These are phyloP conservation scores for Heterocephalus glaber DNA, from an alignment of 2,113 vertebrate genomes.

Conservation along the genomic window DNA sequence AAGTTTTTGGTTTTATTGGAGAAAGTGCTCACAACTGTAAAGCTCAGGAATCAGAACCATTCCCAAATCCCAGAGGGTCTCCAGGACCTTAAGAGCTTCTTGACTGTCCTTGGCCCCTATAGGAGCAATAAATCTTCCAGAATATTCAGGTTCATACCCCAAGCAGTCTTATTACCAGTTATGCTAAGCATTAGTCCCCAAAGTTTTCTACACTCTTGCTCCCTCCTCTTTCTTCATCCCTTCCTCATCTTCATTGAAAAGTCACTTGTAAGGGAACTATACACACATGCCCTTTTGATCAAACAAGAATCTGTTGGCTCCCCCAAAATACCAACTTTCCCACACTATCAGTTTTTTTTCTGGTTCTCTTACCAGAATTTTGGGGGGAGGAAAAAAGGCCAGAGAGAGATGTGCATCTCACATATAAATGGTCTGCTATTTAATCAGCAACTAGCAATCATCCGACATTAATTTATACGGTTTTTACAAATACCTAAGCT, in stretches of 20 bases:
- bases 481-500: slow-evolving; percentile 92
- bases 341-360: slow-evolving; percentile 63
- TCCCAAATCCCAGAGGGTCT: background rate
- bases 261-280: background rate
- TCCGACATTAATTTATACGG: slow-evolving; percentile 88
- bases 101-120: background rate
- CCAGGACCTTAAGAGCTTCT: background rate
- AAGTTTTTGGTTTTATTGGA: slow-evolving; percentile 64
- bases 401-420: slow-evolving; percentile 49
- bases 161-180: background rate
- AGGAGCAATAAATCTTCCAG: slow-evolving; percentile 46
- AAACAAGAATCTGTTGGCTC: slow-evolving; percentile 65
- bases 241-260: slow-evolving; percentile 9
- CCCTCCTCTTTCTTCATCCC: background rate
- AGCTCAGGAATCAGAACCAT: background rate
- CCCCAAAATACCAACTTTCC: slow-evolving; percentile 57
- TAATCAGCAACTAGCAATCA: slow-evolving; percentile 86
- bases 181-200: background rate
- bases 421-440: slow-evolving; percentile 79
- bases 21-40: slow-evolving; percentile 16
- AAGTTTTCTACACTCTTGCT: background rate
- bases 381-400: fast-evolving
- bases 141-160: background rate
- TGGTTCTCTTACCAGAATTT: slow-evolving; percentile 26
- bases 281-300: background rate